Base-by-base conservation (phyloP, 2,113 vertebrate genomes). In the Prietella phreatophila region DNA sequence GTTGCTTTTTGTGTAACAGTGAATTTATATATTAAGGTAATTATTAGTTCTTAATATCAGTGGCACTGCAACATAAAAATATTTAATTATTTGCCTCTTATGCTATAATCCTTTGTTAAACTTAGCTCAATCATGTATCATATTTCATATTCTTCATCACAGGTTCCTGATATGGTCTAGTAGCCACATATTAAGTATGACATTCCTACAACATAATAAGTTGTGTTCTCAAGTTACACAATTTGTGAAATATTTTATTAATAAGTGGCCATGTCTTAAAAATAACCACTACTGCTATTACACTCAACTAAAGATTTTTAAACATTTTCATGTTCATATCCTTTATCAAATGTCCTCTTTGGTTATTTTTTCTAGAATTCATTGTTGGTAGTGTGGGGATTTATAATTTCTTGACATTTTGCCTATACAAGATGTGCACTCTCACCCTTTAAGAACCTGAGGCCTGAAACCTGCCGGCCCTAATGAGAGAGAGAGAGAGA, bases 401-500 rank as follows among this genome's bases (percentile, higher is more conserved):
- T 82, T 55, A 25, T 81, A 78, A 56, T 86, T 67, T 67, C 39
- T 47, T 17, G 60, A 27, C 33, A 19, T 20, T 67, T 39, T 67
- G 58, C 85, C 39, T 86, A 78, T n/a, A 53, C 33, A 56, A 50
- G 25, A 20, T 50, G 4, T 61, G 7, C n/a, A 56, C 53, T 76
- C 27, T 83, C 7, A 42, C 27, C 80, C 50, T 81, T 56, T 79
- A 27, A 58, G 47, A 56, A 58, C 69, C 86, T 50, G 55, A 82
- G 39, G 25, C 65, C 39, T 87, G 11, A 53, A 61, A 83, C 20
- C 69, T 63, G 56, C 33, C n/a, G n/a, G n/a, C n/a, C n/a, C n/a
- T n/a, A n/a, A n/a, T n/a, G n/a, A n/a, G n/a, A n/a, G n/a, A n/a
- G n/a, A n/a, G n/a, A n/a, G n/a, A n/a, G n/a, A n/a, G n/a, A n/a